Evolutionary conservation across 2,797 vertebrate genomes (phyloP), one percentile per base, ranked within the genome.

Genomic region (Sylvilagus floridanus): DNA sequence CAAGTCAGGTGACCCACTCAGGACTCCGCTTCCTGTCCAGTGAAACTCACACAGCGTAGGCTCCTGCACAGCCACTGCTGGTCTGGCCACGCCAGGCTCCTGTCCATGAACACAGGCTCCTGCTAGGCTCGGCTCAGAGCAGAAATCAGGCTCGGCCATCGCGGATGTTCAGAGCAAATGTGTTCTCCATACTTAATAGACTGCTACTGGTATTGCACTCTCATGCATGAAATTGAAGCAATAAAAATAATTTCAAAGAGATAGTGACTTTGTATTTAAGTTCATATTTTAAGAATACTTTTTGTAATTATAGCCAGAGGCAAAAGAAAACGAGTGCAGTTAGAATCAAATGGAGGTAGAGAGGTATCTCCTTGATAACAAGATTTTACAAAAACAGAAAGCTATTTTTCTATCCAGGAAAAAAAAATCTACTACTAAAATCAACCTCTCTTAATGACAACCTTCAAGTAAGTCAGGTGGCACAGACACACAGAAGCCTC

Each of bases 201-300:
- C 83, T 60, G 71, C 5, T 84, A 65, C 21, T 83, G 78, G 75
- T 32, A 73, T 57, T 90, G 11, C 9, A 90, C 7, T 26, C 2
- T 26, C 75, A 78, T 76, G 85, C 37, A 78, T 84, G 65, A 96
- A 95, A 96, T 76, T 94, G 71, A 94, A 94, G 87, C 47, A 68
- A 91, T 89, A 91, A 95, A 94, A 88, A 85, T 84, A 90, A 78
- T 83, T 88, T 86, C 66, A 94, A 82, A 71, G 28, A 21, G 42
- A 65, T 60, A 10, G 60, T 79, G 47, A 77, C 79, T 90, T 93
- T 85, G 52, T 54, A 90, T 28, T 17, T 93, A 86, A 92, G 84
- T 86, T 88, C 9, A 30, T 69, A 90, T 94, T 88, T 93, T 95
- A 71, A 78, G 79, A 79, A 71, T 88, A 68, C 88, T 32, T 88